phyloP scores from a whole-genome alignment of 1,140 invertebrate genomes.

The Panagrolaimus sp. region DNA sequence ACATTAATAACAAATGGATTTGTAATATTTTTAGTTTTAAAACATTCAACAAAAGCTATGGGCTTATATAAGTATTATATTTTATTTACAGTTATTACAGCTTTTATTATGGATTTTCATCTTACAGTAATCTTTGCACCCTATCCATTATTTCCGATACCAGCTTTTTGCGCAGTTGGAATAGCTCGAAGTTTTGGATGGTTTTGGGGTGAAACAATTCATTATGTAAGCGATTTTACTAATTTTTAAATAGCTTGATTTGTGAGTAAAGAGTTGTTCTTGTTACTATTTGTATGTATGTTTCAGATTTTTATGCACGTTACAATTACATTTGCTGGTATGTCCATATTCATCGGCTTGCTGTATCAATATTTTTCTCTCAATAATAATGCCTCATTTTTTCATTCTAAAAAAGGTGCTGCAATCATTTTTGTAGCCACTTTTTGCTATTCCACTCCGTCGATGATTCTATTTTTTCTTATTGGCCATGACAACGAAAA shows the following conservation, averaged over 20 bases:
- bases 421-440: neutral
- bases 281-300: neutral
- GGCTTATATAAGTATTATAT: constrained; percentile 3
- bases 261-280: too few relatives aligned
- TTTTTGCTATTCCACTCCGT: neutral
- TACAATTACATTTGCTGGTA: neutral
- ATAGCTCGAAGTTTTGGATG: too few relatives aligned
- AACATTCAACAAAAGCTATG: constrained; percentile 4
- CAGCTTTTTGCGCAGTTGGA: neutral
- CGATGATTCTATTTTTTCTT: too few relatives aligned
- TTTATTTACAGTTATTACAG: neutral
- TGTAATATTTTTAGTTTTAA: neutral
- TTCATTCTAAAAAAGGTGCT: neutral
- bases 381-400: neutral
- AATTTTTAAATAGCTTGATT: too few relatives aligned
- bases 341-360: neutral
- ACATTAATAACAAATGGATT: neutral
- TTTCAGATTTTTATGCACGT: constrained; percentile 8
- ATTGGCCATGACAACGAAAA: too few relatives aligned
- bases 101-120: neutral
- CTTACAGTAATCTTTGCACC: neutral
- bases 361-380: constrained; percentile 5
- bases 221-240: too few relatives aligned
- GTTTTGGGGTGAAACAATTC: too few relatives aligned
- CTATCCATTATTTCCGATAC: neutral